Evolutionary conservation across 2,888 invertebrate species (phyloP), one percentile per base, ranked within the genome.

Genomic region (Tipula unca): DNA sequence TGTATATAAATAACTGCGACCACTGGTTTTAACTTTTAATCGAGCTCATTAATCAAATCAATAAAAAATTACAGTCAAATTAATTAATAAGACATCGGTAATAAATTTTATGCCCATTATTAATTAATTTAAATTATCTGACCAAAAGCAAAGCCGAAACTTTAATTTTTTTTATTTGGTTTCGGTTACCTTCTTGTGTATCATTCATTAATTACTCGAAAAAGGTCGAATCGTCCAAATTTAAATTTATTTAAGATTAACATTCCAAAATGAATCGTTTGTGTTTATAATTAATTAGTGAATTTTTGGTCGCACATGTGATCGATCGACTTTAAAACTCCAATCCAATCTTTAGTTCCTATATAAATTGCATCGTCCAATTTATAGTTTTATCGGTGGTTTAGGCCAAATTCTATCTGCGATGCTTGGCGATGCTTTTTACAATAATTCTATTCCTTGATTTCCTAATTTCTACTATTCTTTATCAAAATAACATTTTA

Each of bases 21-120:
- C 69, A 69, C 69, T 69, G 69, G 69, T 69, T 69, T 69, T 69
- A 69, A 69, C 69, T 10, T 25, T 69, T 25, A 69, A 69, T 69
- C 69, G 69, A 13, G 25, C 69, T 2, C 25, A 69, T 69, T 25
- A 25, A 69, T 69, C 69, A 69, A 69, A 69, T 69, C 69, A 69
- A 69, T 25, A 69, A 69, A 69, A 69, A 69, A 69, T 69, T 69
- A 69, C 69, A 69, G 25, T 25, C 69, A 13, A 69, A 69, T 69
- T 69, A 69, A 69, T 69, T 69, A 69, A 69, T 69, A 69, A 69
- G 69, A 69, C 69, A 69, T 69, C 69, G 69, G 69, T 69, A 69
- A 69, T 69, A 69, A 69, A 69, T 69, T 69, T 25, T 25, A 69
- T 69, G 69, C 25, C 69, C 69, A 69, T 25, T 69, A 69, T 69